Base-by-base conservation (phyloP, 1,140 invertebrate genomes). In the Planococcus citri region DNA sequence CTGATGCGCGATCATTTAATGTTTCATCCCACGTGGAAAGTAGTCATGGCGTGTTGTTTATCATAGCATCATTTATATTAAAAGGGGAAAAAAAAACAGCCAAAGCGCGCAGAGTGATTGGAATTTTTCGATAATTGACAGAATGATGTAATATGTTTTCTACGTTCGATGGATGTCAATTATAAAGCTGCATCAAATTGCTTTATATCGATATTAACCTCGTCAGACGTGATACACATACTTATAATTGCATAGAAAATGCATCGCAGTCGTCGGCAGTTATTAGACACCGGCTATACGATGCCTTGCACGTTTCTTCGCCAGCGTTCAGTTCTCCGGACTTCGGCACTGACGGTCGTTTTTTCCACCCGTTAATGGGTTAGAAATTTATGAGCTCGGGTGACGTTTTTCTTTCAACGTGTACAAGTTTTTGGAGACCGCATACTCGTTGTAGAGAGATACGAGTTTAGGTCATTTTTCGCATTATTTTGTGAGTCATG, bases 101-200 rank as follows among this genome's bases (percentile, higher is more conserved):
- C n/a, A 37, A 37, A 37, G 14, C 6, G 14, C 33, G 33, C 41
- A 14, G 41, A 51, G 41, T 51, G 41, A 51, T 51, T 51, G 41
- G 41, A 51, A 51, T 51, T 51, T 51, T 51, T 51, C 41, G 41
- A 51, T 51, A 51, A 51, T 51, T 51, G 41, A 51, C 41, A 51
- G 41, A 51, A 51, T 51, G 41, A 51, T 51, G 41, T 51, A 51
- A 51, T 51, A 51, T 51, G 4, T 51, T 51, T 51, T 51, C 41
- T 51, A 9, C 41, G 41, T 51, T 51, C n/a, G 41, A 51, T 51
- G n/a, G 41, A 51, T 51, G 41, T 51, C 41, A 51, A 51, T 51
- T 51, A 51, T 51, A 51, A 17, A 17, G 41, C 41, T 51, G 14
- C 33, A 37, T 51, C 41, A 51, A 51, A 51, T 51, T 51, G 41